Evolutionary conservation across 2,113 vertebrate species (phyloP), one percentile per base, ranked within the genome.

Genomic region (Oreotrochilus melanogaster): DNA sequence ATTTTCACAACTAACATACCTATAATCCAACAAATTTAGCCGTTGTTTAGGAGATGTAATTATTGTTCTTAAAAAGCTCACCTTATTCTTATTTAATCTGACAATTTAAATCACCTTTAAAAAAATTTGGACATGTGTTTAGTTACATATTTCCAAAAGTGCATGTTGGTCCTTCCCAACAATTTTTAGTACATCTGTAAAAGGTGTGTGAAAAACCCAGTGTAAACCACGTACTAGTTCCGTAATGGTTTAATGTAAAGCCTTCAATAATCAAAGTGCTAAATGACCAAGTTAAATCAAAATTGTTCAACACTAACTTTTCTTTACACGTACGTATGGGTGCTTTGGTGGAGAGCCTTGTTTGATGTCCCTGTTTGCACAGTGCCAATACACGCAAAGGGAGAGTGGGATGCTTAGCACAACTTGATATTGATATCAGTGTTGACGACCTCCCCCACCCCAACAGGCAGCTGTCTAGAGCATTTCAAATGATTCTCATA

Each of bases 261-360:
- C 42, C n/a, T 81, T 69, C 15, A 24, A 56, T 66, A 50, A 18
- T 62, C 33, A 31, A 70, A 23, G 8, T 11, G 14, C 5, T 71
- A 42, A 42, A 47, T 51, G 43, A 51, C 19, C 9, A 67, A 64
- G 10, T 39, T 70, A 61, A 70, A 8, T 6, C 25, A 50, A 66
- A 78, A 17, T 1, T 48, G 7, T 47, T 53, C 9, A 54, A n/a
- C 18, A 6, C 17, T 48, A 73, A 47, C 8, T 18, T 48, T 47
- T 51, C 8, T n/a, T 25, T 64, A 51, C 18, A 9, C 4, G 1
- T 2, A 1, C 11, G 11, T 1, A 4, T 30, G 18, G 48, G 15
- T 82, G 48, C 21, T 72, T 57, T 15, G 8, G n/a, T 58, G 69
- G 62, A 57, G n/a, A 57, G 0, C 18, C 2, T 17, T 28, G 8